Evolutionary conservation across 2,797 vertebrate genomes (phyloP).

Genomic region (Characodon lateralis): DNA sequence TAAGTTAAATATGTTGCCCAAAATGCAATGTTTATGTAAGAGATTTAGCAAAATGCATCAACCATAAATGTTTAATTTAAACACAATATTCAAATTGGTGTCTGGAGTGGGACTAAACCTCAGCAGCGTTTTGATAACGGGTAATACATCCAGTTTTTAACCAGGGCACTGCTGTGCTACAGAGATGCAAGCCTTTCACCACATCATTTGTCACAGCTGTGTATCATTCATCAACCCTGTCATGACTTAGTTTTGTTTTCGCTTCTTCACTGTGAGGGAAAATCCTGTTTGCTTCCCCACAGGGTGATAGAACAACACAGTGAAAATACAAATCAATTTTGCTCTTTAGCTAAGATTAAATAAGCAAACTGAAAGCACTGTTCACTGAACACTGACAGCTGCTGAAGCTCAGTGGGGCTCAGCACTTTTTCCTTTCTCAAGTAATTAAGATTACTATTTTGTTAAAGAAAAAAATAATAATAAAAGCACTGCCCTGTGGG

Average conservation of each 20-base stretch:
- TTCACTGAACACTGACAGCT: neutral
- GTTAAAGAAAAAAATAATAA: neutral
- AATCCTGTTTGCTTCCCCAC: neutral
- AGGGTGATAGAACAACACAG: neutral
- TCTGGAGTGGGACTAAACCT: neutral
- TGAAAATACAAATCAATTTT: neutral
- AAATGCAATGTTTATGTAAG: neutral
- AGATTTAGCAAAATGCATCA: neutral
- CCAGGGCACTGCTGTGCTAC: neutral
- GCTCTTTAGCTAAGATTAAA: constrained; percentile 2
- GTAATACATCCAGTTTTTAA: neutral
- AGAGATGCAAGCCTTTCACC: constrained; percentile 7
- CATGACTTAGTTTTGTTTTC: neutral
- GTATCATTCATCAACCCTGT: constrained; percentile 20
- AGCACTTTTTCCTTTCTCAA: neutral
- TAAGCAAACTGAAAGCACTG: constrained; percentile 3
- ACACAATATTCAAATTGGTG: neutral
- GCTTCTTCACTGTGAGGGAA: neutral
- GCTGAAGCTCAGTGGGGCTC: neutral
- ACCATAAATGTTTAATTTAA: constrained; percentile 1
- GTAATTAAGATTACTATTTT: neutral
- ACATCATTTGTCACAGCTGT: neutral
- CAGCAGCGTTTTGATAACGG: constrained; percentile 1
- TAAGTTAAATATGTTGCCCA: neutral
- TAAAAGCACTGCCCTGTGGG: neutral